Evolutionary conservation across 2,888 invertebrate species (phyloP).

Genomic region (Sesia apiformis): DNA sequence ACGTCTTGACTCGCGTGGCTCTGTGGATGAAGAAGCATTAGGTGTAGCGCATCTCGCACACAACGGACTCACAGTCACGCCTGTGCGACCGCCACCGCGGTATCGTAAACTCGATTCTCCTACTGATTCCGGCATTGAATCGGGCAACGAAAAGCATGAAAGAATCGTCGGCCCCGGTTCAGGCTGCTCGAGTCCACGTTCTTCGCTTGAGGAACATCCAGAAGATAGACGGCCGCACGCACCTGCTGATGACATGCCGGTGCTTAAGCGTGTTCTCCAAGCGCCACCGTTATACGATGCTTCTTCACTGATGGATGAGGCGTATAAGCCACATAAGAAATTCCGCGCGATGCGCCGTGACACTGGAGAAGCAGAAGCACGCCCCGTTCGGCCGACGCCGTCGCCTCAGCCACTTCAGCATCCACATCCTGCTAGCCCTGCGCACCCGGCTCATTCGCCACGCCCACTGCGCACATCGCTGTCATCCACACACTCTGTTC

Average conservation of each 20-base stretch:
- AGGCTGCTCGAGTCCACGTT: conserved; percentile 90
- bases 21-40: conserved; percentile 85
- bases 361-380: conserved; percentile 82
- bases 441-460: conserved; percentile 68
- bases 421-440: conserved; percentile 57
- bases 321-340: conserved; percentile 96
- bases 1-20: conserved; percentile 82
- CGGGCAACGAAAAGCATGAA: conserved; percentile 91
- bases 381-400: conserved; percentile 55
- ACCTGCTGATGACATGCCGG: conserved; percentile 92
- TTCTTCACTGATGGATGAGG: conserved; percentile 93
- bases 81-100: conserved; percentile 78
- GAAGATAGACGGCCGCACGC: conserved; percentile 74
- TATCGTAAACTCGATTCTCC: conserved; percentile 92
- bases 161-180: conserved; percentile 79
- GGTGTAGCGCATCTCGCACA: conserved; percentile 81
- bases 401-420: conserved; percentile 71
- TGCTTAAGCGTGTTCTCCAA: conserved; percentile 92
- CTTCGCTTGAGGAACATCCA: conserved; percentile 85
- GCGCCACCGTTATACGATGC: conserved; percentile 94
- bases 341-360: conserved; percentile 91
- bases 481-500: conserved; percentile 90
- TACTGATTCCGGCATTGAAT: conserved; percentile 94
- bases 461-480: conserved; percentile 75
- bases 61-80: conserved; percentile 83